A percentile compares a stretch with the other conserved stretches of the same genome.
These are phyloP conservation scores for Cisticola juncidis DNA, from an alignment of 2,113 vertebrate species.

Conservation along the genomic window DNA sequence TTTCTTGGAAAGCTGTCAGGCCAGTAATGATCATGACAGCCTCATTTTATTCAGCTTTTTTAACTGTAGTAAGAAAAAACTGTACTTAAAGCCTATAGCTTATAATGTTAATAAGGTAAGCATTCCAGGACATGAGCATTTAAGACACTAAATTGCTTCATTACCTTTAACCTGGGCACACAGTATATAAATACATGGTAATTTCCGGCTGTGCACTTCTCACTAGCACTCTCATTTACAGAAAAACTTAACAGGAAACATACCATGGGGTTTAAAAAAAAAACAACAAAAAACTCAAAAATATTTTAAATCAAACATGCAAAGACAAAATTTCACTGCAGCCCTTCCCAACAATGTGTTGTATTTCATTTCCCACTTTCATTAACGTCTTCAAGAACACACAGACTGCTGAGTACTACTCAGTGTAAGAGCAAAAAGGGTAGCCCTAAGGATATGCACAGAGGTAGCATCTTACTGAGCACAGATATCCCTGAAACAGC, in stretches of 20 bases:
- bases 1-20: conserved; percentile 7
- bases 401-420: neutral
- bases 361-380: neutral
- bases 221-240: neutral
- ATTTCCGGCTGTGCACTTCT: neutral
- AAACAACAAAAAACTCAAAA: neutral
- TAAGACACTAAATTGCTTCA: neutral
- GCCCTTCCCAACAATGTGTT: neutral
- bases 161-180: neutral
- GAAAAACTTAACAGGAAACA: neutral
- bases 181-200: neutral
- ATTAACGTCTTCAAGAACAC: neutral
- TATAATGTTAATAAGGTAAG: neutral
- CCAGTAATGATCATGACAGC: neutral
- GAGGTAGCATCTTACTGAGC: neutral
- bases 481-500: neutral
- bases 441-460: neutral
- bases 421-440: neutral
- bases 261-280: neutral
- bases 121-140: neutral
- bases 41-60: neutral
- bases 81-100: neutral
- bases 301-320: neutral
- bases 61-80: neutral
- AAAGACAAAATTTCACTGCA: neutral